Percentiles rank a stretch among this genome's conserved stretches.
These are phyloP conservation scores for Cryptus viduatorius DNA, from an alignment of 2,888 invertebrate species.

Conservation along the genomic window DNA sequence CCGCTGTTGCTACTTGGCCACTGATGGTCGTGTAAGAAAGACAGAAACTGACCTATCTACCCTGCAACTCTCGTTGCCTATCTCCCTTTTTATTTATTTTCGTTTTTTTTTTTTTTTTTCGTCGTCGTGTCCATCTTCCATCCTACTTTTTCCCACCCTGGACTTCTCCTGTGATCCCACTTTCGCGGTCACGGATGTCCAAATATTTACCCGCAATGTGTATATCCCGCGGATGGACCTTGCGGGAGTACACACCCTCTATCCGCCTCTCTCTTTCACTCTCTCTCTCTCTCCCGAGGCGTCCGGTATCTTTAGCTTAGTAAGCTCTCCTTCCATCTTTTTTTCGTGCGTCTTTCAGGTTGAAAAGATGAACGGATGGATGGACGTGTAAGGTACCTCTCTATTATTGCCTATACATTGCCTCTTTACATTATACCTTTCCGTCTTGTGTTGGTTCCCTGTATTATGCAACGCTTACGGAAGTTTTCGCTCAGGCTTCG, in stretches of 20 bases:
- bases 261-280: slow-evolving; percentile 10
- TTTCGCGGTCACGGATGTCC: slow-evolving; percentile 79
- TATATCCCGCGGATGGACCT: slow-evolving; percentile 72
- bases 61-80: slow-evolving; percentile 2
- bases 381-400: slow-evolving; percentile 66
- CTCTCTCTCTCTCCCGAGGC: not conserved
- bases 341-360: slow-evolving; percentile 52
- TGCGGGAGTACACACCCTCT: slow-evolving; percentile 45
- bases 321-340: slow-evolving; percentile 56
- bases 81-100: slow-evolving; percentile 3
- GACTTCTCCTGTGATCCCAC: slow-evolving; percentile 67
- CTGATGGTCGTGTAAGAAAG: slow-evolving; percentile 23
- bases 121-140: not conserved
- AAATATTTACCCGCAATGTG: slow-evolving; percentile 82
- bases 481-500: slow-evolving; percentile 18
- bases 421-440: slow-evolving; percentile 35
- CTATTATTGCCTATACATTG: slow-evolving; percentile 60
- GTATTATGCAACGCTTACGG: slow-evolving; percentile 54
- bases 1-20: not conserved
- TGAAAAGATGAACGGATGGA: slow-evolving; percentile 67
- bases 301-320: slow-evolving; percentile 51
- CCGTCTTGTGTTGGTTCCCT: slow-evolving; percentile 33
- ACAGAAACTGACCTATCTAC: slow-evolving; percentile 36
- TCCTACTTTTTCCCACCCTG: slow-evolving; percentile 33
- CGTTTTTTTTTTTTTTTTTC: slow-evolving; percentile 2